A percentile compares a stretch with the other conserved stretches of the same genome.
Evolutionary conservation across 2,113 vertebrate genomes (phyloP).

Genomic region (Sapayoa aenigma): DNA sequence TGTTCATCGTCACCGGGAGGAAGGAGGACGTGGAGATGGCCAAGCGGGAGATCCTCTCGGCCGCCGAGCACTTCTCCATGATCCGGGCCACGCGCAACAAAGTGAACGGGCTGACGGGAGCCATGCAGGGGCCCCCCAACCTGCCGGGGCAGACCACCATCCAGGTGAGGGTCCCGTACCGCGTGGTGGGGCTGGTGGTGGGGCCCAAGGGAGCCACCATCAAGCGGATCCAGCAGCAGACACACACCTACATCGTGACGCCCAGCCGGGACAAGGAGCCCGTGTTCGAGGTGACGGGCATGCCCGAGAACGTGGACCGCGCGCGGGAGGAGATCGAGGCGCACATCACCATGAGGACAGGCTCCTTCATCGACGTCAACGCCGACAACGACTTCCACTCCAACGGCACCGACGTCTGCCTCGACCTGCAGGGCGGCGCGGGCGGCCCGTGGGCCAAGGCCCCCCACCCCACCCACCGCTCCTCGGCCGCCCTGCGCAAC

Average conservation of each 20-base stretch:
- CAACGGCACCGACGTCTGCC: constrained; percentile 94
- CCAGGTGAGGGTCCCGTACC: constrained; percentile 94
- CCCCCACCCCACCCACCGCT: constrained; percentile 7
- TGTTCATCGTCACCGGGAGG: constrained; percentile 94
- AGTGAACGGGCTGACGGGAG: constrained; percentile 65
- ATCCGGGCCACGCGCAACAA: constrained; percentile 92
- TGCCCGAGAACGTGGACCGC: constrained; percentile 96
- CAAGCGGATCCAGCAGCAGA: constrained; percentile 97
- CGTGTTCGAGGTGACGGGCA: constrained; percentile 94
- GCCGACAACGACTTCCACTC: constrained; percentile 96
- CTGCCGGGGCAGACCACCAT: constrained; percentile 95
- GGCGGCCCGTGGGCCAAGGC: constrained; percentile 86
- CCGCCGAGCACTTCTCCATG: constrained; percentile 95
- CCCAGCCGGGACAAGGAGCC: constrained; percentile 96
- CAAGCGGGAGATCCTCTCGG: constrained; percentile 92
- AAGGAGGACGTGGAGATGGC: constrained; percentile 98
- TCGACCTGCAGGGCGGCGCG: constrained; percentile 82
- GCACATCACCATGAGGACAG: constrained; percentile 94
- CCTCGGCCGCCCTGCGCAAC: constrained; percentile 54
- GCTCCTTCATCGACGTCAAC: constrained; percentile 88
- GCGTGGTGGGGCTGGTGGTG: constrained; percentile 94
- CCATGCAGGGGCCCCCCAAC: constrained; percentile 86
- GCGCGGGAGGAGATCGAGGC: constrained; percentile 96
- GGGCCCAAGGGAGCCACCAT: constrained; percentile 98
- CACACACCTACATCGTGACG: constrained; percentile 96